Base-by-base conservation (phyloP, 2,888 invertebrate genomes). In the Andrena fulva region DNA sequence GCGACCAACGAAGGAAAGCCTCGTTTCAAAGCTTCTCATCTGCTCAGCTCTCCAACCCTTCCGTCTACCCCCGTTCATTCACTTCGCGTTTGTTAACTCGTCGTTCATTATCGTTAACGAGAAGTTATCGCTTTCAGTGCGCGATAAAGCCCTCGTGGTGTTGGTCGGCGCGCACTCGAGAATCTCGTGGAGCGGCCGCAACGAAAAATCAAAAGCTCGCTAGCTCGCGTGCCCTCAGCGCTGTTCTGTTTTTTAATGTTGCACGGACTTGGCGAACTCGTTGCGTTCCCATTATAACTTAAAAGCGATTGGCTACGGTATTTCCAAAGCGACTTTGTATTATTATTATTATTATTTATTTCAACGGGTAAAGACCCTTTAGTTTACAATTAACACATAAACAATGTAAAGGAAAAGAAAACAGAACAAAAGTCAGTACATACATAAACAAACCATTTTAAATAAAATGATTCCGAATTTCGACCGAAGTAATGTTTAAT, bases 81-180 rank as follows among this genome's bases (percentile, higher is more conserved):
- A 72, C 78, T 80, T 70, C 77, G 79, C 68, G 68, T 77, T 70
- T 73, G 71, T 84, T 84, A 75, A 83, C 67, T 67, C 81, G 76
- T 82, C 74, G 79, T 81, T 87, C 85, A 85, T 90, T 85, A 82
- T 75, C 84, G 87, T 89, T 90, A 85, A 89, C 86, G 85, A 81
- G 77, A 84, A 74, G 64, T 76, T 88, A 86, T 86, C 81, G 78
- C 75, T 76, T 72, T 84, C 77, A 80, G 60, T 73, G 68, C 54
- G 68, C 35, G 72, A 76, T 77, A 50, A 67, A 87, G 66, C 70
- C 88, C 83, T 56, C 48, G 20, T 79, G 85, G 84, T 87, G 88
- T 81, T 72, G 89, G 80, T 85, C 84, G 87, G 86, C 84, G 85
- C 82, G 81, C 73, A 71, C 73, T 75, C 70, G 77, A 81, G 63